Percentiles rank a stretch among this genome's conserved stretches.
Evolutionary conservation across 2,797 vertebrate genomes (phyloP).

Genomic region (Hozukius guyotensis): DNA sequence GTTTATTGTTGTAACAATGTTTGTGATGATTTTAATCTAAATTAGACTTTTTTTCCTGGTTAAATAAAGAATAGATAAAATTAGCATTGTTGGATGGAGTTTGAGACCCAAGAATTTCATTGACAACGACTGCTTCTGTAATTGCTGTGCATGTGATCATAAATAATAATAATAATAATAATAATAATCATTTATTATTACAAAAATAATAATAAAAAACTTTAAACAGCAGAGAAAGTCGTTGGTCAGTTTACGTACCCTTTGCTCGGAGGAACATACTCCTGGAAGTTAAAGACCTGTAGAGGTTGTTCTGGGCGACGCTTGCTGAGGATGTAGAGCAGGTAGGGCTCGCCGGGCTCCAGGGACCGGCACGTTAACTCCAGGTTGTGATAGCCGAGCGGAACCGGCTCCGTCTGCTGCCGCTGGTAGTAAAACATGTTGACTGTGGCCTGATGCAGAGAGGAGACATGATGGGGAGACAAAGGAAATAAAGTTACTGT

Average conservation of each 20-base stretch:
- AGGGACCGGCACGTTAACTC: conserved; percentile 85
- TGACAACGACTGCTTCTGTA: not conserved
- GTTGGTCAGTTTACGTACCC: conserved; percentile 38
- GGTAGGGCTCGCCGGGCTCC: conserved; percentile 88
- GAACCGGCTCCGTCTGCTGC: conserved; percentile 84
- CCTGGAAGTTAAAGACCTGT: conserved; percentile 85
- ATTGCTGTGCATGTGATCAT: not conserved
- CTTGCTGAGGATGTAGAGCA: conserved; percentile 83
- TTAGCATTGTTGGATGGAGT: too few relatives aligned
- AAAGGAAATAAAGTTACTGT: not conserved
- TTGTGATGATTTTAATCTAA: too few relatives aligned
- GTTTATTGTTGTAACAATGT: too few relatives aligned
- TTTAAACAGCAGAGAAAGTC: not conserved
- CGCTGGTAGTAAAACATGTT: conserved; percentile 90
- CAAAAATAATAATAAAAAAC: too few relatives aligned
- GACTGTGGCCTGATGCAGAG: conserved; percentile 84
- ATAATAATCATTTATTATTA: too few relatives aligned
- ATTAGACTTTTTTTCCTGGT: too few relatives aligned
- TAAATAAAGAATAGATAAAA: too few relatives aligned
- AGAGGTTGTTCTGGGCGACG: conserved; percentile 60
- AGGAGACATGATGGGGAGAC: not conserved
- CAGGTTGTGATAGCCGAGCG: conserved; percentile 84
- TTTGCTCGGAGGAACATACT: conserved; percentile 73
- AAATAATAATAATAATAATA: too few relatives aligned
- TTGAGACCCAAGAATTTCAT: not conserved